Evolutionary conservation across 2,113 vertebrate genomes (phyloP).

Genomic region (Athene noctua): DNA sequence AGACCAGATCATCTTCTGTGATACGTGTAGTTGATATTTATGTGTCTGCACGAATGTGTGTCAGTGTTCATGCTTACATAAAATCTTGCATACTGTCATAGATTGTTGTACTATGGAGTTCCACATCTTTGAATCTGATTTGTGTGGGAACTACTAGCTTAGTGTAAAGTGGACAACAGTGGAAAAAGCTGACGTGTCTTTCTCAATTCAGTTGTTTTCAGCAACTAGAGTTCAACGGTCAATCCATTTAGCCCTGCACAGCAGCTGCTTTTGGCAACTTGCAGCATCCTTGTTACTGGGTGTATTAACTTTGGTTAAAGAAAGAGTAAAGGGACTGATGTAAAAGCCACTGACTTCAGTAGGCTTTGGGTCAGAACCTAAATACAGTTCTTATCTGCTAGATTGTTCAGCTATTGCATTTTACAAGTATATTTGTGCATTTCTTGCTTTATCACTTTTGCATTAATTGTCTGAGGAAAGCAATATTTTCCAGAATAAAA

Average conservation of each 20-base stretch:
- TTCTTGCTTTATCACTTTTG: neutral
- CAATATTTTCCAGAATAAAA: neutral
- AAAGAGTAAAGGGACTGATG: neutral
- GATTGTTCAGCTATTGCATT: neutral
- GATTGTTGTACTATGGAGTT: neutral
- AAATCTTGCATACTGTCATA: neutral
- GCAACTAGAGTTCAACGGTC: neutral
- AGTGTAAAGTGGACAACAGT: neutral
- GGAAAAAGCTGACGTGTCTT: neutral
- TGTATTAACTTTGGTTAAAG: neutral
- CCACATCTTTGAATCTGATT: neutral
- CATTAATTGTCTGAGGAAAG: neutral
- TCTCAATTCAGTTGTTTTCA: neutral
- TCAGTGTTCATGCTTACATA: neutral
- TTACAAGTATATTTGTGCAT: neutral
- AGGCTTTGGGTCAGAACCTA: neutral
- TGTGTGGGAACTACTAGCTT: neutral
- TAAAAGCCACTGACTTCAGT: neutral
- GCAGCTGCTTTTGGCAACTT: neutral
- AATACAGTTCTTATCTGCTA: neutral
- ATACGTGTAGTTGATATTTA: neutral
- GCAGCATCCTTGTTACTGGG: neutral
- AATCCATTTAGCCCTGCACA: neutral
- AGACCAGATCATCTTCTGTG: conserved; percentile 20
- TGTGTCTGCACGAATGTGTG: neutral